These are phyloP conservation scores for Hydrozoanthus tunicans DNA, from an alignment of 64 coral and sea anemone genomes.

Conservation along the genomic window DNA sequence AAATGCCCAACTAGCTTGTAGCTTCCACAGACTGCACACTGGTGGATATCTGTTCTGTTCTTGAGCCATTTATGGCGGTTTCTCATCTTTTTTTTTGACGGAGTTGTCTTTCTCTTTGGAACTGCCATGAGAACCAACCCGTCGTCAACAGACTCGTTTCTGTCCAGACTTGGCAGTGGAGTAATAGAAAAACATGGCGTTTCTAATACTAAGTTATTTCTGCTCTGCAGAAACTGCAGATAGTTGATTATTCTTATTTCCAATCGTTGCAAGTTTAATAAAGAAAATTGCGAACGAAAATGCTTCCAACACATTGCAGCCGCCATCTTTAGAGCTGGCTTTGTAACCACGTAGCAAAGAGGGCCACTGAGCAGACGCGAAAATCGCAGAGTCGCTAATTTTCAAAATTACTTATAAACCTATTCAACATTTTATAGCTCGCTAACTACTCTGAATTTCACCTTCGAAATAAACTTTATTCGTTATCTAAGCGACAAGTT, in stretches of 20 bases:
- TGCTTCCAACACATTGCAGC: not conserved
- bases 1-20: slow-evolving; percentile 87
- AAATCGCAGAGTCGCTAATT: too few relatives aligned
- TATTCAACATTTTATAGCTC: too few relatives aligned
- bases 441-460: too few relatives aligned
- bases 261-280: not conserved
- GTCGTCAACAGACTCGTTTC: slow-evolving; percentile 3
- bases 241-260: slow-evolving; percentile 27
- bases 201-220: not conserved
- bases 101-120: slow-evolving; percentile 90
- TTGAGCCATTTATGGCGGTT: slow-evolving; percentile 92
- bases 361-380: too few relatives aligned
- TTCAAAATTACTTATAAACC: too few relatives aligned
- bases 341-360: too few relatives aligned
- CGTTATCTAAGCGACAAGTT: too few relatives aligned
- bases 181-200: not conserved
- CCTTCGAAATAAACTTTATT: too few relatives aligned
- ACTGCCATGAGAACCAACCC: slow-evolving; percentile 88
- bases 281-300: slow-evolving; percentile 5
- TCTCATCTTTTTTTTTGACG: slow-evolving; percentile 87
- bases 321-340: not conserved
- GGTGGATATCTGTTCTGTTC: slow-evolving; percentile 93
- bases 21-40: slow-evolving; percentile 90
- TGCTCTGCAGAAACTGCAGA: not conserved
- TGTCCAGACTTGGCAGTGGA: not conserved